Conservation (phyloP, 2,797 vertebrate genomes). For the Chelonia mydas region DNA sequence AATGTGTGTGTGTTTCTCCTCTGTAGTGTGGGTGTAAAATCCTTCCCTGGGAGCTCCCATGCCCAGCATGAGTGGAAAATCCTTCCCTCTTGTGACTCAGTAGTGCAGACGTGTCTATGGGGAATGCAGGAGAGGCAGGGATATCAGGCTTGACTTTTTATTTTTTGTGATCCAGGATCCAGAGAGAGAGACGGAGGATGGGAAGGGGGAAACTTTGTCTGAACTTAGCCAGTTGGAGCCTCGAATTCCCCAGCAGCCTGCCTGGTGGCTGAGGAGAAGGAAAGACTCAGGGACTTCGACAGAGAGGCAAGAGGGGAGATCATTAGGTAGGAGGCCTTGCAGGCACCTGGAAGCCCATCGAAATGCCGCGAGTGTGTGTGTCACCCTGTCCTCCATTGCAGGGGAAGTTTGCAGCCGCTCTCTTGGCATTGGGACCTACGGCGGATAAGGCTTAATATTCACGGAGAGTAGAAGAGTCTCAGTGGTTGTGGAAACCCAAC, state of each 20-base stretch:
- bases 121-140: neutral
- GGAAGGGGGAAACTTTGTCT: neutral
- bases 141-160: neutral
- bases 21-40: neutral
- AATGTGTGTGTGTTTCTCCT: neutral
- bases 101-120: neutral
- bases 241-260: neutral
- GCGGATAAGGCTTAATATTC: neutral
- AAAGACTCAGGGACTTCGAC: neutral
- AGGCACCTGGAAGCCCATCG: neutral
- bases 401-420: neutral
- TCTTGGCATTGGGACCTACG: neutral
- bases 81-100: rapidly evolving
- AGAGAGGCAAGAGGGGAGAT: neutral
- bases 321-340: neutral
- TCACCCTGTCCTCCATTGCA: neutral
- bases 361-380: neutral
- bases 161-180: constrained; percentile 37
- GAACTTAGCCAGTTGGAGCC: neutral
- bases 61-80: rapidly evolving
- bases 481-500: neutral
- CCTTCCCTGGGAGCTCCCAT: neutral
- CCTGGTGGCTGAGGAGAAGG: neutral
- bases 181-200: neutral
- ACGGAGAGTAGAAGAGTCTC: neutral